Base-by-base conservation (phyloP, 2,888 invertebrate genomes). In the Mythimna albipuncta region DNA sequence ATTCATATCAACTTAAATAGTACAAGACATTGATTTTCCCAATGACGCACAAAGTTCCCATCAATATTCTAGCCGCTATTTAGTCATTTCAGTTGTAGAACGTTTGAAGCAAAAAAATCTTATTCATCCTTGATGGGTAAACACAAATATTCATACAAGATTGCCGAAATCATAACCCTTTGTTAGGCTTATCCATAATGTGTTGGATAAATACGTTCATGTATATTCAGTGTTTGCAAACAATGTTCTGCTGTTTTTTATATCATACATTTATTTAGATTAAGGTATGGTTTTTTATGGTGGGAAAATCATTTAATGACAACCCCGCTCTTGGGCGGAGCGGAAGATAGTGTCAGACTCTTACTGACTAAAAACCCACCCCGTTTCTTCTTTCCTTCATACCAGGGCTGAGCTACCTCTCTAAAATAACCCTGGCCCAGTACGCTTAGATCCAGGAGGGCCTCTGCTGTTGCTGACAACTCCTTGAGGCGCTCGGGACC, bases 41-140 rank as follows among this genome's bases (percentile, higher is more conserved):
- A 77, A 62, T 84, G 84, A 84, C 81, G 84, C 79, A 84, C 72
- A 69, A 75, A 61, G 41, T 58, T 61, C 55, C 64, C 62, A 47
- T 79, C 67, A 61, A 79, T 76, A 78, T 74, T 78, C 58, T 66
- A 76, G 62, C 66, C 32, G 47, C 73, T 63, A 64, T 69, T 79
- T 69, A 68, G 63, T 75, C n/a, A 72, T 64, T 72, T 70, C 58
- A 59, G 65, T 54, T 16, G 50, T 61, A 54, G 32, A 69, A 26
- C n/a, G 16, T 65, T 50, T 58, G 19, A 65, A 35, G 35, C 32
- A 32, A 65, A 59, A 10, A 66, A 66, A 44, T 57, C 4, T 54
- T 19, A 32, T 69, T 69, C 50, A 52, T 69, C 32, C 50, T 55
- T 80, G 44, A 59, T 47, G 26, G n/a, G 7, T 67, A 41, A 61